phyloP scores from a whole-genome alignment of 1,140 invertebrate genomes.

The Vollenhovia emeryi region DNA sequence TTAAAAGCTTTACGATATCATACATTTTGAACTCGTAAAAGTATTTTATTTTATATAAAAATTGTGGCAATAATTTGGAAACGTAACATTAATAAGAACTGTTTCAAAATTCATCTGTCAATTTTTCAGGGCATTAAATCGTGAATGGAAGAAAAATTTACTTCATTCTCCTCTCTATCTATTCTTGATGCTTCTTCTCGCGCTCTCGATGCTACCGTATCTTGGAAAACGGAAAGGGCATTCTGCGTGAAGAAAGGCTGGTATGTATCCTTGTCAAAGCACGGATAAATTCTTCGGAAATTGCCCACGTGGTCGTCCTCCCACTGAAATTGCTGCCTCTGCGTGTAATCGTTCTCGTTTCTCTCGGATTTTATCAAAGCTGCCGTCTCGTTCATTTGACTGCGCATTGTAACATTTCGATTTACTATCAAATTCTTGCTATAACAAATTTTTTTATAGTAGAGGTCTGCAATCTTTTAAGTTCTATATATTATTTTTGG shows the following conservation, averaged over 20 bases:
- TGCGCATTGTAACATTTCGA: background rate
- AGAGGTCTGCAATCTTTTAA: too few species aligned
- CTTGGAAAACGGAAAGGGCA: slow-evolving; percentile 90
- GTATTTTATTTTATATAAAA: background rate
- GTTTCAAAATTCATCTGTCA: background rate
- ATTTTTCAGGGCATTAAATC: background rate
- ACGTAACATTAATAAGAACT: slow-evolving; percentile 5
- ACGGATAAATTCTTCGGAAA: slow-evolving; percentile 79
- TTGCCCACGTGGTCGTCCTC: slow-evolving; percentile 91
- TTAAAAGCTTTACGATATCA: background rate
- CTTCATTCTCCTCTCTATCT: slow-evolving; percentile 88
- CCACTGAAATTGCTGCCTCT: slow-evolving; percentile 91
- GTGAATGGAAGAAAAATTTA: slow-evolving; percentile 67
- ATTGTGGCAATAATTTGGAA: background rate
- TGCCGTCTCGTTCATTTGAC: slow-evolving; percentile 60
- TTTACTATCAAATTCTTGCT: slow-evolving; percentile 1
- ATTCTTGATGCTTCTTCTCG: slow-evolving; percentile 88
- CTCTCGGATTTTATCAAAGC: slow-evolving; percentile 70
- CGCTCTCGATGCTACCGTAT: slow-evolving; percentile 91
- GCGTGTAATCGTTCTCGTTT: slow-evolving; percentile 74
- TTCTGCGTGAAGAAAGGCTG: slow-evolving; percentile 91
- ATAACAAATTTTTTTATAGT: too few species aligned
- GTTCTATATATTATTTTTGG: background rate
- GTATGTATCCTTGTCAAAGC: slow-evolving; percentile 86
- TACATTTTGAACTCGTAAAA: background rate